These are phyloP conservation scores for Theretra japonica DNA, from an alignment of 2,888 invertebrate species.

Conservation along the genomic window DNA sequence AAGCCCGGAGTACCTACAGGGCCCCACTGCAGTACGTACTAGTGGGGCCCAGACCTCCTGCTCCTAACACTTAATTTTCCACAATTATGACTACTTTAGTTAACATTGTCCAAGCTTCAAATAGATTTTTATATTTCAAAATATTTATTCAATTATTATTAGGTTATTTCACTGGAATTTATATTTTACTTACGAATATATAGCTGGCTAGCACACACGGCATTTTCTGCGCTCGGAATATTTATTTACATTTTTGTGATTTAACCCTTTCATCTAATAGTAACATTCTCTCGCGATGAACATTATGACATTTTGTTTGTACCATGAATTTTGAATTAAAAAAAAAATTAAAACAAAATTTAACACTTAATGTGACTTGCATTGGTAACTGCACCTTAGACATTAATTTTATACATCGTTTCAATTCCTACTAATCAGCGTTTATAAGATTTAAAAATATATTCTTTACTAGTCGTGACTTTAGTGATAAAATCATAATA, in stretches of 20 bases:
- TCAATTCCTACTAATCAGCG: no score
- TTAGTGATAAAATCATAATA: no score
- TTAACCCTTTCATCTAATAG: not conserved
- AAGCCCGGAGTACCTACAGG: conserved; percentile 6
- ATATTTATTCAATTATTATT: not conserved
- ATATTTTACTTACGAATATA: not conserved
- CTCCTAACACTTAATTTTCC: not conserved
- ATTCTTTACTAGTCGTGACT: no score
- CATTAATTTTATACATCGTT: no score
- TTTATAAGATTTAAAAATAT: no score
- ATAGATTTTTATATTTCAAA: not conserved
- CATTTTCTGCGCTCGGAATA: not conserved
- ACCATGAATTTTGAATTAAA: not conserved
- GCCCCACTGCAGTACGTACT: not conserved
- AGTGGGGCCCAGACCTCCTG: not conserved
- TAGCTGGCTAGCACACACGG: not conserved
- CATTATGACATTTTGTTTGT: conserved; percentile 1
- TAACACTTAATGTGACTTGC: no score
- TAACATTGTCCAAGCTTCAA: not conserved
- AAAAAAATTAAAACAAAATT: no score
- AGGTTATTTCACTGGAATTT: no score
- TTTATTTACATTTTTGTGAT: not conserved
- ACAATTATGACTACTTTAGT: not conserved
- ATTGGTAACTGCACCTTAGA: no score
- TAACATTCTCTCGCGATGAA: not conserved